phyloP scores from a whole-genome alignment of 2,797 vertebrate genomes.

The Coccyzus lansbergi region DNA sequence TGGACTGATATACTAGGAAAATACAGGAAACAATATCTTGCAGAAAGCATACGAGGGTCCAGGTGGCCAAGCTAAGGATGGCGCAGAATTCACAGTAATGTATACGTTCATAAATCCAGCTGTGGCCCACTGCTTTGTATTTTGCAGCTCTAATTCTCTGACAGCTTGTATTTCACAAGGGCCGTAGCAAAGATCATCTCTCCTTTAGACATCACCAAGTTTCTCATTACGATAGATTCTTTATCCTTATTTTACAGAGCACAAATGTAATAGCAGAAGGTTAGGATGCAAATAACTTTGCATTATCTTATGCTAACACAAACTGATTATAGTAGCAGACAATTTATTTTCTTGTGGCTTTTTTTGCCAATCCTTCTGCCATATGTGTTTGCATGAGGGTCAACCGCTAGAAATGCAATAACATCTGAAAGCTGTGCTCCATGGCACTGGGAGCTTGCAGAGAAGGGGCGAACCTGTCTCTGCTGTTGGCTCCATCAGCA shows the following conservation, averaged over 20 bases:
- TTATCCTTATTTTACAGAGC: neutral
- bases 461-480: neutral
- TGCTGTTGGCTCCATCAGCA: neutral
- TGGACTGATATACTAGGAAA: neutral
- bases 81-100: neutral
- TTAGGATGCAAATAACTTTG: neutral
- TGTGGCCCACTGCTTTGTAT: neutral
- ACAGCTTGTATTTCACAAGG: neutral
- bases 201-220: neutral
- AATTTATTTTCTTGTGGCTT: neutral
- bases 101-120: neutral
- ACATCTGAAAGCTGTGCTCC: accelerated
- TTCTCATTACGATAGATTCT: neutral
- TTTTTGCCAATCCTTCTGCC: neutral
- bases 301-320: neutral
- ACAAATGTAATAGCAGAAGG: neutral
- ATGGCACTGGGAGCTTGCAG: neutral
- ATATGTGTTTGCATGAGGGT: neutral
- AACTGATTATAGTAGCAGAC: neutral
- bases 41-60: accelerated
- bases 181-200: neutral
- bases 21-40: neutral
- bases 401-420: neutral
- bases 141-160: neutral
- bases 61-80: neutral